Percentiles rank a stretch among this genome's conserved stretches.
Conservation (phyloP, 1,140 invertebrate species). For the Hylyphantes graminicola region DNA sequence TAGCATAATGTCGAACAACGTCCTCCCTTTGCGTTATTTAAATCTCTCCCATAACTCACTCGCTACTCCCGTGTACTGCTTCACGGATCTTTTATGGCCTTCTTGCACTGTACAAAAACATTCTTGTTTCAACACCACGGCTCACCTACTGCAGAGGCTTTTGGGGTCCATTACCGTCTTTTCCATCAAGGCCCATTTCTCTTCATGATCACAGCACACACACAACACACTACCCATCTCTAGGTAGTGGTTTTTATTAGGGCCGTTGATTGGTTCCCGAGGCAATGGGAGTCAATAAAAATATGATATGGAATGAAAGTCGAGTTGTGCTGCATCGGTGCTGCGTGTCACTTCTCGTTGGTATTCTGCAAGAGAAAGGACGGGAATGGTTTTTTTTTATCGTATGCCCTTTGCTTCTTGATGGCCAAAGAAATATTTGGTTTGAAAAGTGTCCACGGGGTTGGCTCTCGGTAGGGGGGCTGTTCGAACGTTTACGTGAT, state of each 20-base stretch:
- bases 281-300: slow-evolving; percentile 53
- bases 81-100: too few relatives aligned
- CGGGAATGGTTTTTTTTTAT: background rate
- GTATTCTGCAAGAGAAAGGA: slow-evolving; percentile 16
- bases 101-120: background rate
- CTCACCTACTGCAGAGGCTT: slow-evolving; percentile 5
- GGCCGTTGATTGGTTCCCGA: slow-evolving; percentile 43
- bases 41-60: slow-evolving; percentile 20
- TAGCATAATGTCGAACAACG: background rate
- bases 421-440: slow-evolving; percentile 41
- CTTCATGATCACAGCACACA: slow-evolving; percentile 15
- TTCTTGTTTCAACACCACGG: slow-evolving; percentile 24
- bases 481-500: slow-evolving; percentile 37
- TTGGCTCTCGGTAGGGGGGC: background rate
- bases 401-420: background rate
- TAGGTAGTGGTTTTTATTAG: slow-evolving; percentile 51
- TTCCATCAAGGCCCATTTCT: slow-evolving; percentile 2
- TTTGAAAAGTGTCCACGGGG: slow-evolving; percentile 37
- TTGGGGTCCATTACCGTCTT: slow-evolving; percentile 40
- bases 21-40: slow-evolving; percentile 4
- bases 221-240: slow-evolving; percentile 6
- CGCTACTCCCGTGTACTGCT: slow-evolving; percentile 2
- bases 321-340: background rate
- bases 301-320: slow-evolving; percentile 37
- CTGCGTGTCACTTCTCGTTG: slow-evolving; percentile 29